A percentile compares a stretch with the other conserved stretches of the same genome.
These are phyloP conservation scores for Oncorhynchus masou DNA, from an alignment of 2,113 vertebrate species.

Conservation along the genomic window DNA sequence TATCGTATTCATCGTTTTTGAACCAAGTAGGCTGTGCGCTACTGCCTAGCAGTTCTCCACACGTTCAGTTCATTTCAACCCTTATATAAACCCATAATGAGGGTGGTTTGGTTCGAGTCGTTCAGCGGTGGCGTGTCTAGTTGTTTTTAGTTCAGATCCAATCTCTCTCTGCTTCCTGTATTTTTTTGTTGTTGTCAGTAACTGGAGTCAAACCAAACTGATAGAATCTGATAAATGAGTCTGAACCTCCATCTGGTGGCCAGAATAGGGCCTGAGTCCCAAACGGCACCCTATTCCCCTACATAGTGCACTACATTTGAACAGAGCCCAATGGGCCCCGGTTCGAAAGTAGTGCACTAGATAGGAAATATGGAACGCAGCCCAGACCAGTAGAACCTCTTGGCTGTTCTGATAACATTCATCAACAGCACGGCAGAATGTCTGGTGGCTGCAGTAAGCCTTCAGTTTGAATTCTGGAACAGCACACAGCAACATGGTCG, in stretches of 20 bases:
- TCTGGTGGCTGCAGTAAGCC: neutral
- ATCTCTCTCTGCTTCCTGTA: constrained; percentile 73
- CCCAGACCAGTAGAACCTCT: neutral
- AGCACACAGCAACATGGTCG: neutral
- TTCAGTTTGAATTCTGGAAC: neutral
- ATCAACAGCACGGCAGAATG: neutral
- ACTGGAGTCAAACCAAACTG: constrained; percentile 59
- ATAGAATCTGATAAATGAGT: constrained; percentile 73
- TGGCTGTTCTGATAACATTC: neutral
- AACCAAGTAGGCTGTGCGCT: constrained; percentile 25
- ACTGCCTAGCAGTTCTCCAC: constrained; percentile 26
- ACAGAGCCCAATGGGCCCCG: too few species aligned
- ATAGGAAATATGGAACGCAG: too few species aligned
- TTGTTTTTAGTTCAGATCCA: constrained; percentile 69
- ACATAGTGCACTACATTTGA: too few species aligned
- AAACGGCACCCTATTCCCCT: too few species aligned
- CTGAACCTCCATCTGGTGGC: constrained; percentile 52
- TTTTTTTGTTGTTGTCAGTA: constrained; percentile 62
- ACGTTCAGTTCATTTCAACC: constrained; percentile 42
- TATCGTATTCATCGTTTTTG: constrained; percentile 31
- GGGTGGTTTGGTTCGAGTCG: constrained; percentile 38
- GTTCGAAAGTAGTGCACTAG: too few species aligned
- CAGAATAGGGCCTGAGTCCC: neutral
- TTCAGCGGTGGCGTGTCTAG: constrained; percentile 35
- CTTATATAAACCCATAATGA: constrained; percentile 58